phyloP scores from a whole-genome alignment of 2,113 vertebrate species.

The Trachemys scripta region DNA sequence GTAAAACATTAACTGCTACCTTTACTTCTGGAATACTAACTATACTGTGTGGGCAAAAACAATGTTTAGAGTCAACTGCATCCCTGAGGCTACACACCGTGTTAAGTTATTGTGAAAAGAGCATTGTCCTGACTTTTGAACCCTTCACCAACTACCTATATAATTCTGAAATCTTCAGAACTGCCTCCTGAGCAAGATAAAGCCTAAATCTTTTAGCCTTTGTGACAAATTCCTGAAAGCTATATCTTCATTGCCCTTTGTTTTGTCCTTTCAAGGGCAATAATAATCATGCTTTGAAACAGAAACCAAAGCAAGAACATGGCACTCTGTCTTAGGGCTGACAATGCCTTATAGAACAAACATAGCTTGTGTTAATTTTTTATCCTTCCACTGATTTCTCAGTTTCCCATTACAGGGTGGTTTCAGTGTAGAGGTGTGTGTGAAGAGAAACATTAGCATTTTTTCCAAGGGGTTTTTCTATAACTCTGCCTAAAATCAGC shows the following conservation, averaged over 20 bases:
- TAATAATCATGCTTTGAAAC: background rate
- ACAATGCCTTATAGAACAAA: conserved; percentile 13
- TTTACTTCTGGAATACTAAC: background rate
- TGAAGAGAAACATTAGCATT: background rate
- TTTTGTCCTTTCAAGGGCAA: conserved; percentile 9
- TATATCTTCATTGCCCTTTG: background rate
- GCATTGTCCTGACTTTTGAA: background rate
- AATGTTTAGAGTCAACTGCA: background rate
- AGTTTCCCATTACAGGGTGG: conserved; percentile 15
- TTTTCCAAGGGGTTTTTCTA: conserved; percentile 34
- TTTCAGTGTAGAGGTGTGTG: conserved; percentile 25
- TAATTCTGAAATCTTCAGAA: background rate
- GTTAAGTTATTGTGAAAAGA: background rate
- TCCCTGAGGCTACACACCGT: background rate
- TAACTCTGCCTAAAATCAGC: background rate
- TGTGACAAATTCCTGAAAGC: background rate
- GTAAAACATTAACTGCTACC: background rate
- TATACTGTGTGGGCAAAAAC: background rate
- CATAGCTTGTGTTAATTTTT: conserved; percentile 37
- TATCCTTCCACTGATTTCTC: conserved; percentile 55
- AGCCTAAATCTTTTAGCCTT: accelerated
- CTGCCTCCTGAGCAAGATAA: background rate
- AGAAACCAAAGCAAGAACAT: background rate
- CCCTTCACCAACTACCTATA: background rate
- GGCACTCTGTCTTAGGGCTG: background rate